Base-by-base conservation (phyloP, 1,140 invertebrate genomes). In the Fopius arisanus region DNA sequence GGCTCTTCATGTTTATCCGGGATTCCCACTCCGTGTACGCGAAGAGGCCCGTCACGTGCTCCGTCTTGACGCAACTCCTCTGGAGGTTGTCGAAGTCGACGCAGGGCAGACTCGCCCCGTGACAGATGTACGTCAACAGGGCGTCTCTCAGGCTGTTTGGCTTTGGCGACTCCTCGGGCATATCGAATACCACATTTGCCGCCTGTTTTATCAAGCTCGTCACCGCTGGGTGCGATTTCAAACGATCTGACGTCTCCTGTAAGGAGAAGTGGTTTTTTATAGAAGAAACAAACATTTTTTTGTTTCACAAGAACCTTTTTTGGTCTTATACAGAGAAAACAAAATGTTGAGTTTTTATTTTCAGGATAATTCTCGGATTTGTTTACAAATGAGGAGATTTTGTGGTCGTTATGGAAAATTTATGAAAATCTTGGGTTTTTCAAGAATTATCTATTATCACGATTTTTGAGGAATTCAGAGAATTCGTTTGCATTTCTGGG, bases 91-190 rank as follows among this genome's bases (percentile, higher is more conserved):
- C 89, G 0, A 80, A 75, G 73, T 87, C 80, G 12, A 89, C 80
- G 70, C 96, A 97, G 0, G 96, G 96, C 23, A 97, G 83, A 0
- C 90, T 87, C 6, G 92, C 91, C 21, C 92, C 91, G 79, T 97
- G 96, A 82, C 96, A 98, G 3, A 95, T 89, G 79, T 95, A 95
- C 0, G 93, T 92, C 37, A 96, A 85, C 12, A 97, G 82, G 0
- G 94, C 93, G 83, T 98, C 96, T 76, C 93, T 90, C 0, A 97
- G 89, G 1, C 92, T 90, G 65, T 93, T 90, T 0, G 94, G 93
- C 83, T 92, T 91, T 26, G 76, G 88, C 69, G 90, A 89, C 69
- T 92, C 90, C 16, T 90, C 90, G 28, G 88, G 86, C 76, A 91
- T 91, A 83, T 92, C 93, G 70, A 92, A 91, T 19, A 91, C 84